Conservation (phyloP, 2,113 vertebrate species). For the Prionailurus viverrinus region DNA sequence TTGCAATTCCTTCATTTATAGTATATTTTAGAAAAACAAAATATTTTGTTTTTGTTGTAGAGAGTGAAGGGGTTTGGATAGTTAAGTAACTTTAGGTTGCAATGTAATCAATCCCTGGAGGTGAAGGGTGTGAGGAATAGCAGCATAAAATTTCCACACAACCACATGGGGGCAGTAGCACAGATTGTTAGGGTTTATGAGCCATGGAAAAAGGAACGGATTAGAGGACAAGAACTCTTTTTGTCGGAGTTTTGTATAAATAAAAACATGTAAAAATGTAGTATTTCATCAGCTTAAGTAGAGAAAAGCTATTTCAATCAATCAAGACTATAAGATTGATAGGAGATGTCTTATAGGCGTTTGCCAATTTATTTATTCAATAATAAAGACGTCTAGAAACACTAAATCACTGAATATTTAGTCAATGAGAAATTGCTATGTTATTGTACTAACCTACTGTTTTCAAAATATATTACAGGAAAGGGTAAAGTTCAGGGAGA, state of each 20-base stretch:
- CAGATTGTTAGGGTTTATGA: neutral
- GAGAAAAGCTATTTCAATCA: neutral
- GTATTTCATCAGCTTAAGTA: neutral
- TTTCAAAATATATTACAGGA: neutral
- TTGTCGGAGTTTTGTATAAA: neutral
- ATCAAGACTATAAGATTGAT: neutral
- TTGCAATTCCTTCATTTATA: neutral
- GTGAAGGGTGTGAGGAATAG: neutral
- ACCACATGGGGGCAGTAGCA: neutral
- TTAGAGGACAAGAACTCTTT: neutral
- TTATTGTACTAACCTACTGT: neutral
- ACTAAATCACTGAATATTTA: neutral
- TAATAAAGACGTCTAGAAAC: neutral
- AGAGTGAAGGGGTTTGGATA: neutral
- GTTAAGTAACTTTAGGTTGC: neutral
- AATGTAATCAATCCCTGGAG: neutral
- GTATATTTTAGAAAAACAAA: neutral
- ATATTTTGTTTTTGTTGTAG: neutral
- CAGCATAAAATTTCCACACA: neutral
- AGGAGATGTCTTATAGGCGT: neutral
- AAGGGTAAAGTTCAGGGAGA: neutral
- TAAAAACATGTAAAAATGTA: neutral
- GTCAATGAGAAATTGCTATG: neutral
- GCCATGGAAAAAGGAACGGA: neutral
- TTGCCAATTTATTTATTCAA: neutral